These are phyloP conservation scores for Elegia similella DNA, from an alignment of 2,888 invertebrate species.

Conservation along the genomic window DNA sequence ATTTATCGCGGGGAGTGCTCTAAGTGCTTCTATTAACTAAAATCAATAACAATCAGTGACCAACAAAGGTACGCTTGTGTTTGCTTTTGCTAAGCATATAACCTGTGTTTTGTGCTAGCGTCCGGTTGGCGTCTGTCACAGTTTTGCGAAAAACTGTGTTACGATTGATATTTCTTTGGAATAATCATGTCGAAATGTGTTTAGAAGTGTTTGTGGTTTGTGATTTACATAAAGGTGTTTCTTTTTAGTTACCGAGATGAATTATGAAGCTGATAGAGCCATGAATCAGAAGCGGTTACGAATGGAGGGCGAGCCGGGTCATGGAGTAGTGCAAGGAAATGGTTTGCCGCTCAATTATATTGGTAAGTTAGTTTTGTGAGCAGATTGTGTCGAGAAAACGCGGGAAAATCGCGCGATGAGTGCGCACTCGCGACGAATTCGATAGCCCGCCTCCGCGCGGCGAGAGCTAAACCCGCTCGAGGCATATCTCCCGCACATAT, in stretches of 20 bases:
- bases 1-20: constrained; percentile 63
- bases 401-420: constrained; percentile 30
- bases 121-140: constrained; percentile 81
- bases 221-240: constrained; percentile 50
- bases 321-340: constrained; percentile 77
- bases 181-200: constrained; percentile 46
- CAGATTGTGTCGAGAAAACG: constrained; percentile 25
- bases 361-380: constrained; percentile 49
- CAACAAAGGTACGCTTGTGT: constrained; percentile 83
- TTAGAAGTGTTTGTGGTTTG: constrained; percentile 36
- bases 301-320: constrained; percentile 79
- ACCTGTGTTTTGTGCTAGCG: constrained; percentile 80
- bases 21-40: constrained; percentile 76
- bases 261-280: constrained; percentile 78
- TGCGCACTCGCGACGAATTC: constrained; percentile 22
- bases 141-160: constrained; percentile 58
- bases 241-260: constrained; percentile 79
- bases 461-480: neutral
- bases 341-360: constrained; percentile 79
- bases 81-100: constrained; percentile 74
- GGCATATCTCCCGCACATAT: constrained; percentile 7
- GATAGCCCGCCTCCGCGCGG: constrained; percentile 4
- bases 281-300: constrained; percentile 80
- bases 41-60: constrained; percentile 81
- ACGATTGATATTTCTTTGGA: constrained; percentile 47